Conservation (phyloP, 2,888 invertebrate species). For the Galerucella nymphaeae region DNA sequence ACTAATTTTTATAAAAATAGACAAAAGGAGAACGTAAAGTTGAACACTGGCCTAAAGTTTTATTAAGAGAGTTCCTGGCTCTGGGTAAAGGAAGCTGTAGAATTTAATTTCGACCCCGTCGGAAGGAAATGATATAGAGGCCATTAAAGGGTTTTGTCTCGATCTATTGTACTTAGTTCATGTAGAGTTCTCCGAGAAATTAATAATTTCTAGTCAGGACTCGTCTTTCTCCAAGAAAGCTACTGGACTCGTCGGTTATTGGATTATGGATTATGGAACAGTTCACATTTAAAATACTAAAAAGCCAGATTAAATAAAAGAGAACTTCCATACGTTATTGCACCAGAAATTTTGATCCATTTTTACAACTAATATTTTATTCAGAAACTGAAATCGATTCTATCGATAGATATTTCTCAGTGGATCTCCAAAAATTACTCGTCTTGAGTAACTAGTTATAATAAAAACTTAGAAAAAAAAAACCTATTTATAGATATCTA, state of each 20-base stretch:
- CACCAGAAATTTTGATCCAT: too few species aligned
- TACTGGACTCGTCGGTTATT: not conserved
- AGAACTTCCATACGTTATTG: not conserved
- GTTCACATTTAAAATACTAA: not conserved
- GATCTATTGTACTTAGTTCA: slow-evolving; percentile 28
- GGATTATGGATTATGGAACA: not conserved
- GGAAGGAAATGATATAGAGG: slow-evolving; percentile 32
- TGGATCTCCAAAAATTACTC: too few species aligned
- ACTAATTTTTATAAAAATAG: not conserved
- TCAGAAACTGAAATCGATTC: too few species aligned
- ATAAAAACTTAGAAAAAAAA: too few species aligned
- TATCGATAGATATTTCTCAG: too few species aligned
- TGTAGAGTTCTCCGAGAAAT: slow-evolving; percentile 20
- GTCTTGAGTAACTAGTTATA: too few species aligned
- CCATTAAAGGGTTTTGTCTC: slow-evolving; percentile 30
- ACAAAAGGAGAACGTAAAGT: not conserved
- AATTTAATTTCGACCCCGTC: slow-evolving; percentile 29
- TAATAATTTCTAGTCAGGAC: slow-evolving; percentile 16
- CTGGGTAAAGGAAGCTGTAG: slow-evolving; percentile 13
- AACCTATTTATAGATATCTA: too few species aligned
- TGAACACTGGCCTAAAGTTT: slow-evolving; percentile 9
- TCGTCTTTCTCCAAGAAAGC: not conserved
- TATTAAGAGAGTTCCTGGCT: not conserved
- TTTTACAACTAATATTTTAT: too few species aligned
- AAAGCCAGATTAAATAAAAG: not conserved